phyloP scores from a whole-genome alignment of 2,113 vertebrate species.

The Hippoglossus stenolepis region DNA sequence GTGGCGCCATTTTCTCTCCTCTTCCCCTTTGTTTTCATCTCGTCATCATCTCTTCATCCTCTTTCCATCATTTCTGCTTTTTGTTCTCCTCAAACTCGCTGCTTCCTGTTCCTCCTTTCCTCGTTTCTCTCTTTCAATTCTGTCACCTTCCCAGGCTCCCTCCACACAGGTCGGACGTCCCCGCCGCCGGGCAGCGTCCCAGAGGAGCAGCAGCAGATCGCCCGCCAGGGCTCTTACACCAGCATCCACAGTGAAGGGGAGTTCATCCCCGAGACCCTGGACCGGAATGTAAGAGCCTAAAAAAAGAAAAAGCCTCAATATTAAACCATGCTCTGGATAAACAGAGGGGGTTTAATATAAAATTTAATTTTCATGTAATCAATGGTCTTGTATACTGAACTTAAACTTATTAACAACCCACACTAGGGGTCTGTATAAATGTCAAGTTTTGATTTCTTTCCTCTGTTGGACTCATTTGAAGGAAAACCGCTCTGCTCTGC shows the following conservation, averaged over 20 bases:
- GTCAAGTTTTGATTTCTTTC: background rate
- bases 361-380: background rate
- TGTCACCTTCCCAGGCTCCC: slow-evolving; percentile 81
- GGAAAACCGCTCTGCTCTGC: background rate
- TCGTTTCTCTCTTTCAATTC: background rate
- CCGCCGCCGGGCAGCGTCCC: slow-evolving; percentile 91
- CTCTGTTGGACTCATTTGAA: background rate
- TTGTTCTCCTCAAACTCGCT: background rate
- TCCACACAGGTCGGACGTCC: slow-evolving; percentile 90
- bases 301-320: background rate
- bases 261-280: slow-evolving; percentile 90
- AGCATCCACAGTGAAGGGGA: slow-evolving; percentile 95
- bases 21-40: slow-evolving; percentile 36
- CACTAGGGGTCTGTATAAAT: background rate
- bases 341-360: background rate
- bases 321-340: background rate
- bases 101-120: background rate
- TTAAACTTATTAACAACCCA: no score
- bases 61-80: background rate
- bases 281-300: slow-evolving; percentile 83
- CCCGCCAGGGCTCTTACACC: slow-evolving; percentile 92
- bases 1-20: slow-evolving; percentile 37
- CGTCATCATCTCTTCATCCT: slow-evolving; percentile 7
- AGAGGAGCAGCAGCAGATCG: slow-evolving; percentile 93
- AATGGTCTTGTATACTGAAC: background rate